Evolutionary conservation across 2,797 vertebrate genomes (phyloP).

Genomic region (Ceryle rudis): DNA sequence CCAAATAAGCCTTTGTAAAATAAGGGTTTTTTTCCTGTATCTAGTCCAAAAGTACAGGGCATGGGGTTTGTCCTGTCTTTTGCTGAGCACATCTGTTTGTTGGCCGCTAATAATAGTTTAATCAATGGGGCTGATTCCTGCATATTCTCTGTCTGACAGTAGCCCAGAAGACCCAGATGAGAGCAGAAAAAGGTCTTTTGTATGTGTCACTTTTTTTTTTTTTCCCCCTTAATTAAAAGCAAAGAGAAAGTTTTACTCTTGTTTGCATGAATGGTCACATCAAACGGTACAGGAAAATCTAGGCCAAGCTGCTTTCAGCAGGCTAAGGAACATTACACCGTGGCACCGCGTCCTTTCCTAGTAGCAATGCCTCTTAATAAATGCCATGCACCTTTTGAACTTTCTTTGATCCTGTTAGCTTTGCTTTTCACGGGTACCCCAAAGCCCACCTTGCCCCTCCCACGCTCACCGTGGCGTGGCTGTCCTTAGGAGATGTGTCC

Average conservation of each 20-base stretch:
- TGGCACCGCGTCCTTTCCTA: background rate
- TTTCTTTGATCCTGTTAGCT: background rate
- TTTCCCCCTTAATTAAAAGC: conserved; percentile 38
- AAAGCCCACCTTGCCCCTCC: background rate
- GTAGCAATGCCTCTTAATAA: background rate
- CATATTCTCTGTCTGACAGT: background rate
- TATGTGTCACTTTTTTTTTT: background rate
- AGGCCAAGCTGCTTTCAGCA: conserved; percentile 64
- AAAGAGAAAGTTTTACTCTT: conserved; percentile 56
- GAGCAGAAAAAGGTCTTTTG: background rate
- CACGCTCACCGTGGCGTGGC: background rate
- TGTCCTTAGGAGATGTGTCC: conserved; percentile 27
- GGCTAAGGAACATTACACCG: conserved; percentile 41
- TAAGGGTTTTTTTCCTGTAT: background rate
- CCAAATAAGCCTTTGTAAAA: background rate
- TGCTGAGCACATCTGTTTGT: background rate
- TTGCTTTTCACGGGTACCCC: background rate
- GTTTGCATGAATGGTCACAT: conserved; percentile 68
- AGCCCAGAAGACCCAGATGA: background rate
- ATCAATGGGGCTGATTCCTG: conserved; percentile 37
- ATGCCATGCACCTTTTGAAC: background rate
- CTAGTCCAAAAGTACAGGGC: background rate
- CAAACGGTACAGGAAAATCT: conserved; percentile 58
- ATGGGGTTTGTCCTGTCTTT: background rate
- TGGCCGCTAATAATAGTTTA: conserved; percentile 49